Base-by-base conservation (phyloP, 1,140 invertebrate species). In the Mylabris phalerata region DNA sequence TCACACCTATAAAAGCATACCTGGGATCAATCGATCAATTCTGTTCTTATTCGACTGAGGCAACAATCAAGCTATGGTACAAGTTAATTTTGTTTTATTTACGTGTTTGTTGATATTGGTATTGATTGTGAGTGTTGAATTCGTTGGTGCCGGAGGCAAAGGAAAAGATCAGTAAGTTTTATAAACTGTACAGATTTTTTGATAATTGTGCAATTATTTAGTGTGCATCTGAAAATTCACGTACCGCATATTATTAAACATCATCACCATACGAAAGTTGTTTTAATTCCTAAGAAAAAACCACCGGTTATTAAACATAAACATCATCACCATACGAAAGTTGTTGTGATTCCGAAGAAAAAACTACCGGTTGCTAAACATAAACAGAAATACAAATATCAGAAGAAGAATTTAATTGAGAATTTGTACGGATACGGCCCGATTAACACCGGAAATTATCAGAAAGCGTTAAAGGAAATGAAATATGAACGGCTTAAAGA, bases 161-260 rank as follows among this genome's bases (percentile, higher is more conserved):
- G 32, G 32, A 3, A 32, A 32, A 32, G 32, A 32, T 5, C 32
- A 32, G 32, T 32, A 32, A 32, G 32, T 55, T 46, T 43, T 13
- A 19, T 2, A 19, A 19, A 19, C 19, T 19, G 19, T 19, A 19
- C 19, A 19, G 19, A 1, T 19, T 19, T 19, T 19, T 19, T 19
- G 19, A 19, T 19, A 19, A 19, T 19, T 19, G 19, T 19, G n/a
- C 48, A 50, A 19, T 19, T 50, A 11, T 19, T 42, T 41, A 54
- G 51, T 9, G 43, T 54, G 5, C 51, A 46, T 10, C 11, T 46
- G 24, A 54, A 46, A 10, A 11, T 45, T 0, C 42, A 54, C 9
- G 51, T 46, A 46, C 52, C 52, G 32, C 11, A 55, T 6, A 38
- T 47, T n/a, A n/a, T 45, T 2, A 9, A 52, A n/a, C 39, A 52